A percentile compares a stretch with the other conserved stretches of the same genome.
phyloP scores from a whole-genome alignment of 2,797 vertebrate species.

The Danio choprae region DNA sequence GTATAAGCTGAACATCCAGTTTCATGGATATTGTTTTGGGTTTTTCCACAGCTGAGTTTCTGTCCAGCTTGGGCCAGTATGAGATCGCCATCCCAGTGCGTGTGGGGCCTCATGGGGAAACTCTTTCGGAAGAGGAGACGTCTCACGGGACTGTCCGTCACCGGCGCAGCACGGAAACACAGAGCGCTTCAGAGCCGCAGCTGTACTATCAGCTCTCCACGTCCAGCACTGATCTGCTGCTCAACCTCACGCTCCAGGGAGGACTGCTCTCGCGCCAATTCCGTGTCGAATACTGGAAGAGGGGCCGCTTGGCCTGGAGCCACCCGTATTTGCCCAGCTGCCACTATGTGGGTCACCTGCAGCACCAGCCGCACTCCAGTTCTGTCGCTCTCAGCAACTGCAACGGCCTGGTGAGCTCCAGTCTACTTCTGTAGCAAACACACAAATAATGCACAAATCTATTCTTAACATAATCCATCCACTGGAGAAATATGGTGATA shows the following conservation, averaged over 20 bases:
- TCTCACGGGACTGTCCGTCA: constrained; percentile 70
- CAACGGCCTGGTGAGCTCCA: constrained; percentile 92
- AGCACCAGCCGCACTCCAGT: constrained; percentile 87
- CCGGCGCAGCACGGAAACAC: constrained; percentile 75
- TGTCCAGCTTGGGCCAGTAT: constrained; percentile 93
- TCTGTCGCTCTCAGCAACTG: constrained; percentile 98
- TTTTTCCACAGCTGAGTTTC: constrained; percentile 84
- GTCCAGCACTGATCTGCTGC: constrained; percentile 87
- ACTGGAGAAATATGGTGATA: too few species aligned
- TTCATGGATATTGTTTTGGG: constrained; percentile 52
- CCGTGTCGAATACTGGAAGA: constrained; percentile 97
- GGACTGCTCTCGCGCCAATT: constrained; percentile 90
- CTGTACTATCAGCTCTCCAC: constrained; percentile 95
- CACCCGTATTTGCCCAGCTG: constrained; percentile 89
- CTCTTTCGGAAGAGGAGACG: constrained; percentile 76
- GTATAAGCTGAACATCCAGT: constrained; percentile 29
- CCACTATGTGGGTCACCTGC: constrained; percentile 93
- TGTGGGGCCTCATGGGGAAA: constrained; percentile 87
- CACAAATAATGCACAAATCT: not conserved
- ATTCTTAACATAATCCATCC: too few species aligned
- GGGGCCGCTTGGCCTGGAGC: constrained; percentile 90
- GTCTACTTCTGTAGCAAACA: not conserved
- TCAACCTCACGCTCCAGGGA: constrained; percentile 93
- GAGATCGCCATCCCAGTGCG: constrained; percentile 94
- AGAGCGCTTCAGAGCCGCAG: constrained; percentile 78